Conservation (phyloP, 2,888 invertebrate genomes). For the Philereme transversata region DNA sequence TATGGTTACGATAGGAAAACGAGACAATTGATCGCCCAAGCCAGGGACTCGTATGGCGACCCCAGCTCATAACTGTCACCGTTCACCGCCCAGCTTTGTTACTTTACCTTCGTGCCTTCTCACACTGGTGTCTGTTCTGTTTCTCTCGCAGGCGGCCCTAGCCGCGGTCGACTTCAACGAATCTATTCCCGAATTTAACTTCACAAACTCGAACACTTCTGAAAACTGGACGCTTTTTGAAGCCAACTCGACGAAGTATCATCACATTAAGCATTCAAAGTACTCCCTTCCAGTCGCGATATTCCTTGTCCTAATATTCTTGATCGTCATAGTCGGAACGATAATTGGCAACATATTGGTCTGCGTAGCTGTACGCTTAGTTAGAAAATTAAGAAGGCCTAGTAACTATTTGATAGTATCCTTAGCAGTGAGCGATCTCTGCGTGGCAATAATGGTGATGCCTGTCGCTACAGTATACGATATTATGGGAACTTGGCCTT, state of each 20-base stretch:
- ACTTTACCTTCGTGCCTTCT: slow-evolving; percentile 83
- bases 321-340: slow-evolving; percentile 91
- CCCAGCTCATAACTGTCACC: slow-evolving; percentile 70
- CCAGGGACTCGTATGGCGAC: slow-evolving; percentile 82
- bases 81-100: slow-evolving; percentile 82
- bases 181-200: slow-evolving; percentile 51
- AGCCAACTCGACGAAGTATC: slow-evolving; percentile 55
- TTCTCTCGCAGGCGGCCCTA: slow-evolving; percentile 56
- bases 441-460: slow-evolving; percentile 98
- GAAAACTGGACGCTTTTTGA: slow-evolving; percentile 68
- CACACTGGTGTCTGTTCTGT: slow-evolving; percentile 69
- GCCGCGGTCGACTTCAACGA: slow-evolving; percentile 65
- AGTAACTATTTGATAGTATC: slow-evolving; percentile 97
- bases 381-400: slow-evolving; percentile 94
- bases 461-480: slow-evolving; percentile 98
- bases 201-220: slow-evolving; percentile 60
- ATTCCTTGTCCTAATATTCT: slow-evolving; percentile 88
- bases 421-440: slow-evolving; percentile 97
- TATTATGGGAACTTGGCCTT: slow-evolving; percentile 96
- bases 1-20: slow-evolving; percentile 71
- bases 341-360: slow-evolving; percentile 96
- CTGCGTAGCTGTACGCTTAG: slow-evolving; percentile 97
- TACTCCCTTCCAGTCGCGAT: slow-evolving; percentile 82
- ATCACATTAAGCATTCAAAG: slow-evolving; percentile 71
- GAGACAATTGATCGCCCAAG: slow-evolving; percentile 67